Conservation (phyloP, 2,888 invertebrate species). For the Ferrisia virgata region DNA sequence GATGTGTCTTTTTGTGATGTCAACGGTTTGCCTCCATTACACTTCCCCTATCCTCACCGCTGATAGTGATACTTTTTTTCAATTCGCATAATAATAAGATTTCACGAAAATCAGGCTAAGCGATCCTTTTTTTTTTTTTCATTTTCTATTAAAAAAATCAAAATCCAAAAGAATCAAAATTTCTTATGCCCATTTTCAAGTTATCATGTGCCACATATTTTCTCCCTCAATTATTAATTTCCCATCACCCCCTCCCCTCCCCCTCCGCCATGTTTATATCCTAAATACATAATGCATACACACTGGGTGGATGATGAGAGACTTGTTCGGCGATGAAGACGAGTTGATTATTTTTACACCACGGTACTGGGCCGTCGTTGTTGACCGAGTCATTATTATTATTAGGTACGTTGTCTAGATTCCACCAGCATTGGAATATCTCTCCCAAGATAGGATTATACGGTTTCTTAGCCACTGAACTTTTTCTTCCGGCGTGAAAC, state of each 20-base stretch:
- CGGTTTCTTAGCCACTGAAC: slow-evolving; percentile 95
- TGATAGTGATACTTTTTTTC: too few relatives aligned
- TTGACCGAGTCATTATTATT: slow-evolving; percentile 54
- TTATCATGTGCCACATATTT: too few relatives aligned
- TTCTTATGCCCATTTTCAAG: too few relatives aligned
- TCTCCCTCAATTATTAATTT: background rate
- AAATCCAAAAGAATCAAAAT: too few relatives aligned
- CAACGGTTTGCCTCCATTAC: too few relatives aligned
- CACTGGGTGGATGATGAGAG: slow-evolving; percentile 97
- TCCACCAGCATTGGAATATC: slow-evolving; percentile 87
- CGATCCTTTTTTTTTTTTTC: too few relatives aligned
- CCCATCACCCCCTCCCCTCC: background rate
- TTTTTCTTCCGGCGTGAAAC: slow-evolving; percentile 97
- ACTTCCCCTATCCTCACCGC: too few relatives aligned
- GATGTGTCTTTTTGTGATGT: too few relatives aligned
- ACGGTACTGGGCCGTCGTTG: slow-evolving; percentile 81
- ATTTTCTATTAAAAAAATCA: too few relatives aligned
- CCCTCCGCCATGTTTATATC: too few relatives aligned
- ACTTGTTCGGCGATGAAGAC: slow-evolving; percentile 97
- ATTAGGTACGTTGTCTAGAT: slow-evolving; percentile 54
- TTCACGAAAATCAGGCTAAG: too few relatives aligned
- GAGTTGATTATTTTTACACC: slow-evolving; percentile 83
- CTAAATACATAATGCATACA: slow-evolving; percentile 50
- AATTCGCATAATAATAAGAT: too few relatives aligned
- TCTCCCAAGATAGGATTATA: slow-evolving; percentile 98